Evolutionary conservation across 2,113 vertebrate genomes (phyloP).

Genomic region (Tiliqua scincoides): DNA sequence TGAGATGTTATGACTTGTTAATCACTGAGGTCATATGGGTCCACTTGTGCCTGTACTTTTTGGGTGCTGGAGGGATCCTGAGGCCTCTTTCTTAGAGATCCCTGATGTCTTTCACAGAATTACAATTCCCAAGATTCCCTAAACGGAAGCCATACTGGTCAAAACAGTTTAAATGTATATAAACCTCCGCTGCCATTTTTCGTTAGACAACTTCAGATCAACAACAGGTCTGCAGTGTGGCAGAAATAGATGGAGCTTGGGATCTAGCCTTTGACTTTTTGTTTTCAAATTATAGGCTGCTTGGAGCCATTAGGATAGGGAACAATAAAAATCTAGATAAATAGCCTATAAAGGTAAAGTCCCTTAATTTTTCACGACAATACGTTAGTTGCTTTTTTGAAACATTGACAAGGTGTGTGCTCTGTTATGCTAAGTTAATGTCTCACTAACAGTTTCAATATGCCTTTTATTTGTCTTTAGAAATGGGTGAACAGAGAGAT

Average conservation of each 20-base stretch:
- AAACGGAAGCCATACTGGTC: not conserved
- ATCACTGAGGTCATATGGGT: not conserved
- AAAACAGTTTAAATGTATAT: not conserved
- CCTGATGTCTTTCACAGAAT: not conserved
- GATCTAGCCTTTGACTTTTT: not conserved
- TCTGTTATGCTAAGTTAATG: not conserved
- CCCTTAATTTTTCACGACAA: not conserved
- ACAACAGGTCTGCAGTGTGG: not conserved
- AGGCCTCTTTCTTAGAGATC: not conserved
- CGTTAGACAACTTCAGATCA: not conserved
- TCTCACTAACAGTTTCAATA: conserved; percentile 20
- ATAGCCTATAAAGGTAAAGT: not conserved
- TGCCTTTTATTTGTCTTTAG: conserved; percentile 70
- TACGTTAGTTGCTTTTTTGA: not conserved
- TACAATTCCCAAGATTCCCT: not conserved
- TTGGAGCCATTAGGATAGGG: not conserved
- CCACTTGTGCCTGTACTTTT: not conserved
- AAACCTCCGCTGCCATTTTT: too few relatives aligned
- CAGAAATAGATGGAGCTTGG: not conserved
- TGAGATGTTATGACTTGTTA: not conserved
- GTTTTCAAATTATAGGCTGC: not conserved
- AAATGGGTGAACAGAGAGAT: conserved; percentile 99
- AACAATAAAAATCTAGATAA: not conserved
- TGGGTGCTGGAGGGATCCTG: too few relatives aligned
- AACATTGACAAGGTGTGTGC: not conserved